These are phyloP conservation scores for Parelbella ahira DNA, from an alignment of 2,888 invertebrate species.

Conservation along the genomic window DNA sequence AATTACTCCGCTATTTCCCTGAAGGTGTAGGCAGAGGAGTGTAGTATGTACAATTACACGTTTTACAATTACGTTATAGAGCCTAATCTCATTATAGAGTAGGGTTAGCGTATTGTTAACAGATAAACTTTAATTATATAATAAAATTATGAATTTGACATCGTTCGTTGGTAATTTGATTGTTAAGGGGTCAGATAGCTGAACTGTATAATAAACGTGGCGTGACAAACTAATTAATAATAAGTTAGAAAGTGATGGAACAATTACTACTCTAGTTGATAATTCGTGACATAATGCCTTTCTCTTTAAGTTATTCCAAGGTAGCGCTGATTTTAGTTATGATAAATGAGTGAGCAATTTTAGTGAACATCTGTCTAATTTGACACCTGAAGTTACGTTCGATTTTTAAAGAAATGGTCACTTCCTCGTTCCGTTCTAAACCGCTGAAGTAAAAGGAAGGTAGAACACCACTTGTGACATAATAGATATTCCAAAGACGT, in stretches of 20 bases:
- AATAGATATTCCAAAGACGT: too few relatives aligned
- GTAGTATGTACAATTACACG: too few relatives aligned
- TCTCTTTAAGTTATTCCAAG: constrained; percentile 6
- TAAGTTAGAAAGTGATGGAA: constrained; percentile 7
- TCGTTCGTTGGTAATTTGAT: background rate
- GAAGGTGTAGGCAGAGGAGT: too few relatives aligned
- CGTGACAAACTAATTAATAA: constrained; percentile 2
- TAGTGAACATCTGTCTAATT: constrained; percentile 12
- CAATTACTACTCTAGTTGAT: constrained; percentile 1
- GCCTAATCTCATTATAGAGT: too few relatives aligned
- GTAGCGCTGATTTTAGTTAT: constrained; percentile 5
- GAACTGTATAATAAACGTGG: constrained; percentile 1
- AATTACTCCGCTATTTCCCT: too few relatives aligned
- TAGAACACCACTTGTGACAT: constrained; percentile 4
- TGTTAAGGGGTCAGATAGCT: background rate
- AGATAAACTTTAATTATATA: too few relatives aligned
- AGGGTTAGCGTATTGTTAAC: too few relatives aligned
- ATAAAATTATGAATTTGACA: background rate
- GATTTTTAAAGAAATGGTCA: constrained; percentile 12
- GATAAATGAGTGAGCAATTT: constrained; percentile 9
- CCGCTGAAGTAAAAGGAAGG: constrained; percentile 5
- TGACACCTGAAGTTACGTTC: constrained; percentile 10
- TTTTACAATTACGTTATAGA: too few relatives aligned
- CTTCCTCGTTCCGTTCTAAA: constrained; percentile 20
- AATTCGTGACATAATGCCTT: constrained; percentile 15